phyloP scores from a whole-genome alignment of 2,888 invertebrate genomes.

The Pelosia muscerda region DNA sequence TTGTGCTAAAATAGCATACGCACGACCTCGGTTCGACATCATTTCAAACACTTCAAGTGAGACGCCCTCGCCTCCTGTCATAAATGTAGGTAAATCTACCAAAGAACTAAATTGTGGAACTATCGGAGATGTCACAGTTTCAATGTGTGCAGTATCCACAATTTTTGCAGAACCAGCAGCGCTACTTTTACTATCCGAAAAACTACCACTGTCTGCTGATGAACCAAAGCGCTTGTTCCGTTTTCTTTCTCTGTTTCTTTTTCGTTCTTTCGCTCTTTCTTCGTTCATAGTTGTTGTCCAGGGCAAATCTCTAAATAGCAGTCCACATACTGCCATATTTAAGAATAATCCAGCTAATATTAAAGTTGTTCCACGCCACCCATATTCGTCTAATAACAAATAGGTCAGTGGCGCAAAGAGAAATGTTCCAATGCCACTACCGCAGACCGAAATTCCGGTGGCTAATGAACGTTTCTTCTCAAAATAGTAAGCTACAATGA shows the following conservation, averaged over 20 bases:
- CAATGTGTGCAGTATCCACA: conserved; percentile 65
- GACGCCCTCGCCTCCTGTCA: conserved; percentile 92
- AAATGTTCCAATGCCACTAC: conserved; percentile 95
- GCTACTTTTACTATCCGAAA: conserved; percentile 90
- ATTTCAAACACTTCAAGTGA: conserved; percentile 92
- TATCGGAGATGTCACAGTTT: conserved; percentile 73
- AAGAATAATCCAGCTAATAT: conserved; percentile 93
- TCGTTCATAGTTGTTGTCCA: conserved; percentile 87
- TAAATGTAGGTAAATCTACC: conserved; percentile 94
- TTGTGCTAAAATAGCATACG: conserved; percentile 90
- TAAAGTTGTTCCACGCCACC: conserved; percentile 94
- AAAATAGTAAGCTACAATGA: conserved; percentile 96
- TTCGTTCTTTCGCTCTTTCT: conserved; percentile 88
- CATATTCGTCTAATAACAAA: conserved; percentile 91
- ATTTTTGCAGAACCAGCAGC: conserved; percentile 87
- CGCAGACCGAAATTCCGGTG: conserved; percentile 94
- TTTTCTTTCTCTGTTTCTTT: conserved; percentile 87
- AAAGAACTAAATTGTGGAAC: conserved; percentile 91
- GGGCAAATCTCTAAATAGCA: conserved; percentile 91
- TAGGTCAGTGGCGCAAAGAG: conserved; percentile 94
- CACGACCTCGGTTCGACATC: conserved; percentile 89
- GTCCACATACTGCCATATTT: conserved; percentile 93
- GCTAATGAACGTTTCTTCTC: conserved; percentile 94
- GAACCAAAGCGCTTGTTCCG: conserved; percentile 86
- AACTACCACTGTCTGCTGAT: conserved; percentile 88